These are phyloP conservation scores for Odontocerum albicorne DNA, from an alignment of 2,888 invertebrate species.

Conservation along the genomic window DNA sequence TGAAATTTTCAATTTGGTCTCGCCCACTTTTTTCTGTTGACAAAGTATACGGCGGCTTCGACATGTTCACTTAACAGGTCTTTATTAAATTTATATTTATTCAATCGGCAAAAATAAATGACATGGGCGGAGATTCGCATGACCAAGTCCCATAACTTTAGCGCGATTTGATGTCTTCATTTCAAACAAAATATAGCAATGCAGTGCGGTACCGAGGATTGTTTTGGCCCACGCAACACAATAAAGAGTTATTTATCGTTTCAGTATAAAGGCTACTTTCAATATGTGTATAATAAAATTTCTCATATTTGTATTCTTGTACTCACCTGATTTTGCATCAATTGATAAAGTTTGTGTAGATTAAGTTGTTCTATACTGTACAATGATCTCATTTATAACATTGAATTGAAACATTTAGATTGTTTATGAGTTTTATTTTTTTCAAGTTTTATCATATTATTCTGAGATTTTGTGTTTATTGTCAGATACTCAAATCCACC, in stretches of 20 bases:
- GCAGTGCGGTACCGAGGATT: constrained; percentile 1
- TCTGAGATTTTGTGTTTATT: too few species aligned
- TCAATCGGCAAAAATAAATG: constrained; percentile 18
- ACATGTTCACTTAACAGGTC: constrained; percentile 13
- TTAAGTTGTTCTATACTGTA: too few species aligned
- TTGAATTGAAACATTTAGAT: too few species aligned
- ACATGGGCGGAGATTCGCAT: constrained; percentile 28
- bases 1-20: constrained; percentile 12
- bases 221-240: not conserved
- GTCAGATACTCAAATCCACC: too few species aligned
- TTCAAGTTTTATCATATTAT: too few species aligned
- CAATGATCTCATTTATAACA: too few species aligned
- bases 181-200: constrained; percentile 12
- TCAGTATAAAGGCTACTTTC: not conserved
- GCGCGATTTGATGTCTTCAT: constrained; percentile 25
- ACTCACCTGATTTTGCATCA: too few species aligned
- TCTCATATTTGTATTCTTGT: too few species aligned
- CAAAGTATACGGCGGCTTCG: constrained; percentile 15
- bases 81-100: constrained; percentile 25
- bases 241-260: too few species aligned
- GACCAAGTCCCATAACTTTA: constrained; percentile 21
- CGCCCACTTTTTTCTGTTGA: constrained; percentile 12
- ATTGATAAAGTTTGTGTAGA: too few species aligned
- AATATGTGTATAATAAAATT: too few species aligned
- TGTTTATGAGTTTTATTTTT: too few species aligned